Conservation (phyloP, 1,140 invertebrate genomes). For the Trissolcus basalis region DNA sequence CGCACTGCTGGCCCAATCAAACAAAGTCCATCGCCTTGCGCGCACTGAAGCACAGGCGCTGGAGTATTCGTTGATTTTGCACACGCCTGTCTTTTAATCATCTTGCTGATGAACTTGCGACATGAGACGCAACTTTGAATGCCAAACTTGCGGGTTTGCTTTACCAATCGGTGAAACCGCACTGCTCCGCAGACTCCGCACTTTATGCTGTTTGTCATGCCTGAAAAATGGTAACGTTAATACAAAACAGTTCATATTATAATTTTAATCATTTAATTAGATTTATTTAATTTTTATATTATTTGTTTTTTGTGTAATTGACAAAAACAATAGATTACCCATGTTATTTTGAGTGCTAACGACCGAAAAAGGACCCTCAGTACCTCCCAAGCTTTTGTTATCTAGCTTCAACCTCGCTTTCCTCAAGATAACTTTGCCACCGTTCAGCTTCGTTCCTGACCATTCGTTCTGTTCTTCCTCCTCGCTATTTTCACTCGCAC, state of each 20-base stretch:
- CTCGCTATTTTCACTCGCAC: constrained; percentile 76
- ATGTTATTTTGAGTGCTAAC: constrained; percentile 68
- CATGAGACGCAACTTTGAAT: constrained; percentile 90
- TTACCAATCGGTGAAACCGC: constrained; percentile 84
- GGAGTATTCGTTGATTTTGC: constrained; percentile 75
- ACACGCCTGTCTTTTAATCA: constrained; percentile 82
- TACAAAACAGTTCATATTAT: no score
- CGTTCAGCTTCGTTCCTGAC: constrained; percentile 74
- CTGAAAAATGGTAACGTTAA: no score
- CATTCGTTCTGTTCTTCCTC: constrained; percentile 75
- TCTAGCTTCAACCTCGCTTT: constrained; percentile 83
- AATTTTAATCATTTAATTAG: no score
- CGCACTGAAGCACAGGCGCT: constrained; percentile 79
- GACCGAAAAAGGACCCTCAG: constrained; percentile 82
- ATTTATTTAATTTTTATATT: no score
- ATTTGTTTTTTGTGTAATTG: no score
- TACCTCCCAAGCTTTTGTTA: constrained; percentile 76
- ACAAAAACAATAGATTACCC: constrained; percentile 55
- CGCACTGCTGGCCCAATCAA: constrained; percentile 82
- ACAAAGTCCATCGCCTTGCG: constrained; percentile 83
- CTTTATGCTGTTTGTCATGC: constrained; percentile 81
- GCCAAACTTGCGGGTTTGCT: constrained; percentile 88
- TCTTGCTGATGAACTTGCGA: constrained; percentile 89
- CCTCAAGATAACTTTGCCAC: constrained; percentile 82
- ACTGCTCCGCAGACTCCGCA: constrained; percentile 88